A percentile compares a stretch with the other conserved stretches of the same genome.
These are phyloP conservation scores for Tiliacea aurago DNA, from an alignment of 2,888 invertebrate species.

Conservation along the genomic window DNA sequence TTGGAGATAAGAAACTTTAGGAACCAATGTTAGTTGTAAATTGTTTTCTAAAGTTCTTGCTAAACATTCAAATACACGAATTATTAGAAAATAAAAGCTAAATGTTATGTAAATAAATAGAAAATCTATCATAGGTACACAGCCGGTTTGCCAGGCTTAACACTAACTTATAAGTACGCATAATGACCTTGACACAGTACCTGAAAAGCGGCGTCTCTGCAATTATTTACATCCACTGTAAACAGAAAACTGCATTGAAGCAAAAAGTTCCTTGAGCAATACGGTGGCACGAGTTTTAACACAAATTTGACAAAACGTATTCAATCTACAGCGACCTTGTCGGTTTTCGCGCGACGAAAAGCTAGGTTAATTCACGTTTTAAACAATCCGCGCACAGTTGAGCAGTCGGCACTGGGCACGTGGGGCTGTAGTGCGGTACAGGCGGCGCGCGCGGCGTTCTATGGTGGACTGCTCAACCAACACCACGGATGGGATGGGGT, in stretches of 20 bases:
- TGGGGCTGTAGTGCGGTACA: conserved; percentile 63
- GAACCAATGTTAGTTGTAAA: background rate
- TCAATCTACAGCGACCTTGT: conserved; percentile 43
- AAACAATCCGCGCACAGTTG: conserved; percentile 51
- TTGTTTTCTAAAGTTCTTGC: background rate
- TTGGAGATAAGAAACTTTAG: background rate
- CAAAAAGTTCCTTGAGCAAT: conserved; percentile 40
- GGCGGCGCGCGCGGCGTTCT: conserved; percentile 82
- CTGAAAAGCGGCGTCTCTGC: conserved; percentile 62
- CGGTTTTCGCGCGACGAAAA: conserved; percentile 52
- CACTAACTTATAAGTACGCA: conserved; percentile 32
- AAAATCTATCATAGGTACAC: background rate
- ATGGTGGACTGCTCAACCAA: conserved; percentile 79
- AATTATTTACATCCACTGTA: conserved; percentile 62
- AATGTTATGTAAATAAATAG: background rate
- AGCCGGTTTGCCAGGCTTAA: conserved; percentile 15
- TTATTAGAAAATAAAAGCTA: background rate
- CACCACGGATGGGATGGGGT: conserved; percentile 82
- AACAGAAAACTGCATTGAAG: conserved; percentile 58
- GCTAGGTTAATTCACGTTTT: conserved; percentile 55
- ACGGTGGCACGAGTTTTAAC: conserved; percentile 51
- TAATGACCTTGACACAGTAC: conserved; percentile 69
- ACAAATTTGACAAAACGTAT: conserved; percentile 43
- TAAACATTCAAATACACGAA: background rate
- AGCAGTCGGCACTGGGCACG: conserved; percentile 47